Evolutionary conservation across 2,113 vertebrate species (phyloP), one percentile per base, ranked within the genome.

Genomic region (Fregata magnificens): DNA sequence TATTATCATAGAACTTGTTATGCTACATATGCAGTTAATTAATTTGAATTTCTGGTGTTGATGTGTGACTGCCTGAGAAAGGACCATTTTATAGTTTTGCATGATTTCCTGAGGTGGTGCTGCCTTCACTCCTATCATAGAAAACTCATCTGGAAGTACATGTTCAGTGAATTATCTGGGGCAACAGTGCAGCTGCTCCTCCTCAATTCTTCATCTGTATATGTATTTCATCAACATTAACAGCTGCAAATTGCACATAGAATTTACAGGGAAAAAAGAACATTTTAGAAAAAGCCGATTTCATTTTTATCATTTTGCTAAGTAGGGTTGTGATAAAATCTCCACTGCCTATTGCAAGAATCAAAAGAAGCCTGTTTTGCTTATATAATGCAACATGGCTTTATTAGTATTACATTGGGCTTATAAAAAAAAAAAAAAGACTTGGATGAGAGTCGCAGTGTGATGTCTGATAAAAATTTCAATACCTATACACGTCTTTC

Each of bases 131-230:
- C 29, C 44, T 65, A 32, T 29, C 86, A 71, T 1, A 32, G 24
- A 42, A 88, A 86, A 71, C 77, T 86, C 58, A 11, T n/a, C 50
- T 65, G 47, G 42, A 85, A 89, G 44, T 16, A 72, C 22, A n/a
- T 3, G 13, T n/a, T 72, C 49, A 76, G 2, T 17, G 29, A 89
- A 61, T 76, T 91, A 91, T 93, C 91, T 91, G 67, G 94, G 86
- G 42, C 84, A 95, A 2, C 14, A 38, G 36, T 45, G 83, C 91
- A 97, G 94, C 91, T 95, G 93, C 62, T 92, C 24, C 88, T 80
- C 50, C 84, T 96, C 56, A 82, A 2, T 91, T 90, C 70, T 82
- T 97, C 70, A 52, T 82, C 93, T 87, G 22, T 16, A 32, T 3
- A 38, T 7, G 17, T 25, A 50, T 91, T 70, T 69, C 73, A 72